These are phyloP conservation scores for Nothoprocta pentlandii DNA, from an alignment of 2,113 vertebrate genomes.

Conservation along the genomic window DNA sequence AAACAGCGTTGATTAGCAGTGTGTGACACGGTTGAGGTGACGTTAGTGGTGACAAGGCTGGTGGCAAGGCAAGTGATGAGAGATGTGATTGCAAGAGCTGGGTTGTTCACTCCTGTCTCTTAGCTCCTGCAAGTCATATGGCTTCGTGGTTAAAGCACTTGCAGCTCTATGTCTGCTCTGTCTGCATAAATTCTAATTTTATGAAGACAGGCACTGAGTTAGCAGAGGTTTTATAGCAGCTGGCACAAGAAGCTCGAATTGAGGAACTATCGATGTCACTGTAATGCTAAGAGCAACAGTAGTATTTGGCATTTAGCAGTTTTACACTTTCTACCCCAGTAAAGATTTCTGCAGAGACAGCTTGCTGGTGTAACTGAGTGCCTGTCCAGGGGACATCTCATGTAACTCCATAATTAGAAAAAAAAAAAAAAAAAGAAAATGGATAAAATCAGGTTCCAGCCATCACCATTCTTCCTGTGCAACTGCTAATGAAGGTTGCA, in stretches of 20 bases:
- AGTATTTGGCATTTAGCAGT: not conserved
- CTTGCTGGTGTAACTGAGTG: not conserved
- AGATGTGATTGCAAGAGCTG: too few species aligned
- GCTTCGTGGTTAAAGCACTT: too few species aligned
- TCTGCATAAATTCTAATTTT: not conserved
- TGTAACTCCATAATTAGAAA: not conserved
- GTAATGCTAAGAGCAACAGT: not conserved
- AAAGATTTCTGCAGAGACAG: not conserved
- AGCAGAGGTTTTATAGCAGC: not conserved
- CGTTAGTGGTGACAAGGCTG: too few species aligned
- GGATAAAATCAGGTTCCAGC: fast-evolving
- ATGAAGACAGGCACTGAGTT: not conserved
- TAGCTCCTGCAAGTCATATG: too few species aligned
- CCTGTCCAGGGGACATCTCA: not conserved
- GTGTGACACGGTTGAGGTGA: too few species aligned
- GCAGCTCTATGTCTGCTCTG: not conserved
- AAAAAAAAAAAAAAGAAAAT: not conserved
- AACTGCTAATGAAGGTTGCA: not conserved
- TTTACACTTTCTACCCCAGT: not conserved
- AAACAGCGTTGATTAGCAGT: too few species aligned
- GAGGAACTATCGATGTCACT: fast-evolving
- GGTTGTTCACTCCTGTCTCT: too few species aligned
- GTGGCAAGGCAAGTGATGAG: too few species aligned
- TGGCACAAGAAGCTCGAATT: fast-evolving
- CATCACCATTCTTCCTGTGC: not conserved